A percentile compares a stretch with the other conserved stretches of the same genome.
These are phyloP conservation scores for Leucoma salicis DNA, from an alignment of 2,888 invertebrate genomes.

Conservation along the genomic window DNA sequence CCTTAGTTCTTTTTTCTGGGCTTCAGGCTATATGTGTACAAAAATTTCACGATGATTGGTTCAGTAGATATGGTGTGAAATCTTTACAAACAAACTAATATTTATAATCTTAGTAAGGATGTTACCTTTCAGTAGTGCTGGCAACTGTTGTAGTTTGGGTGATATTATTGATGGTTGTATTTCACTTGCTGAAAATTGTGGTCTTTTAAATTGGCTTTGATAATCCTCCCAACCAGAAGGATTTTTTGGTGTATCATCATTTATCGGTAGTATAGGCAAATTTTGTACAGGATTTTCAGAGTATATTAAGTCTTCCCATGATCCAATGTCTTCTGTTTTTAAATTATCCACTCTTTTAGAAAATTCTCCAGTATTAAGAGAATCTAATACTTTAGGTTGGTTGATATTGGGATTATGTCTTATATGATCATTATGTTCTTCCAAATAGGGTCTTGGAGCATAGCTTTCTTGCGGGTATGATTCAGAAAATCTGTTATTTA, in stretches of 20 bases:
- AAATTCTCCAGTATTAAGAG: not conserved
- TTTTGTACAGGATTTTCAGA: not conserved
- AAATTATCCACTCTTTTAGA: not conserved
- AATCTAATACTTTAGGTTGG: not conserved
- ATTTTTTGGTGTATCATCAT: not conserved
- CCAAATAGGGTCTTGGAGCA: not conserved
- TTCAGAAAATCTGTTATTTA: not conserved
- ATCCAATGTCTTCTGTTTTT: not conserved
- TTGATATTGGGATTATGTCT: not conserved
- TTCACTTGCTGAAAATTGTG: not conserved
- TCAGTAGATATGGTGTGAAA: too few species aligned
- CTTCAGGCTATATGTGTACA: too few species aligned
- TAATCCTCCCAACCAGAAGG: not conserved
- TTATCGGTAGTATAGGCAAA: not conserved
- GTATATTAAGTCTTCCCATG: too few species aligned
- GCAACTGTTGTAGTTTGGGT: not conserved
- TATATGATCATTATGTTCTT: not conserved
- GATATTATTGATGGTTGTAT: not conserved
- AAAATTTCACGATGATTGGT: too few species aligned
- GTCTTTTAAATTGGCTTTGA: not conserved
- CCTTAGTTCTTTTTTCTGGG: too few species aligned
- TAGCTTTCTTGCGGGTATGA: not conserved
- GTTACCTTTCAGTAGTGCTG: too few species aligned
- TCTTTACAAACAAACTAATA: too few species aligned
- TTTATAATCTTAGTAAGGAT: too few species aligned